phyloP scores from a whole-genome alignment of 2,888 invertebrate genomes.

The Hydrotaea diabolus region DNA sequence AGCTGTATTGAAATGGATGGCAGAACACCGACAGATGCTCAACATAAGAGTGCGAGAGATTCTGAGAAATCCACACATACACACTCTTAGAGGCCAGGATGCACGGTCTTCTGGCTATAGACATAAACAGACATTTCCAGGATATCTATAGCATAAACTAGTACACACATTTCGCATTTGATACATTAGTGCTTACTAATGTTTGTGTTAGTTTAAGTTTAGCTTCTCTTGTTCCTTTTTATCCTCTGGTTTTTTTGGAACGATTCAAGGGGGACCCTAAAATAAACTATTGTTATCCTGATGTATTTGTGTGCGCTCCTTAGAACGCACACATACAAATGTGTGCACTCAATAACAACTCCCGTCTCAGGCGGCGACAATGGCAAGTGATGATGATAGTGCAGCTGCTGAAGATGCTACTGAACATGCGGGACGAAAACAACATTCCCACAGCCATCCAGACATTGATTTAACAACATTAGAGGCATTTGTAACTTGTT shows the following conservation, averaged over 20 bases:
- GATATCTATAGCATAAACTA: neutral
- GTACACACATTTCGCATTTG: slow-evolving; percentile 44
- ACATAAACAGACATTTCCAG: neutral
- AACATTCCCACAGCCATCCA: slow-evolving; percentile 51
- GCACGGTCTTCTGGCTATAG: neutral
- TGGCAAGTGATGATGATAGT: neutral
- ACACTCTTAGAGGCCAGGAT: too few species aligned
- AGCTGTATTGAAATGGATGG: neutral
- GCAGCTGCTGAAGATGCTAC: neutral
- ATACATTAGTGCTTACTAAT: slow-evolving; percentile 63
- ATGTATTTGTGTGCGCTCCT: neutral
- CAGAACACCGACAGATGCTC: too few species aligned
- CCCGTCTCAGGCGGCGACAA: slow-evolving; percentile 11
- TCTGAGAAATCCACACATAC: slow-evolving; percentile 16
- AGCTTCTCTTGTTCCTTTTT: slow-evolving; percentile 20
- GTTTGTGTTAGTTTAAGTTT: slow-evolving; percentile 55
- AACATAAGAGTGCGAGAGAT: too few species aligned
- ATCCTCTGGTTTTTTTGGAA: neutral
- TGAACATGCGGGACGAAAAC: slow-evolving; percentile 14
- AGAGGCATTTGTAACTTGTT: slow-evolving; percentile 78
- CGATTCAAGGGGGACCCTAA: neutral
- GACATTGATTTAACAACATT: slow-evolving; percentile 80
- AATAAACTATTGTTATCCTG: slow-evolving; percentile 4
- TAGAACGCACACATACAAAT: neutral
- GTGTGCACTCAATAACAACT: neutral